Percentiles rank a stretch among this genome's conserved stretches.
Conservation (phyloP, 2,113 vertebrate genomes). For the Bujurquina vittata region DNA sequence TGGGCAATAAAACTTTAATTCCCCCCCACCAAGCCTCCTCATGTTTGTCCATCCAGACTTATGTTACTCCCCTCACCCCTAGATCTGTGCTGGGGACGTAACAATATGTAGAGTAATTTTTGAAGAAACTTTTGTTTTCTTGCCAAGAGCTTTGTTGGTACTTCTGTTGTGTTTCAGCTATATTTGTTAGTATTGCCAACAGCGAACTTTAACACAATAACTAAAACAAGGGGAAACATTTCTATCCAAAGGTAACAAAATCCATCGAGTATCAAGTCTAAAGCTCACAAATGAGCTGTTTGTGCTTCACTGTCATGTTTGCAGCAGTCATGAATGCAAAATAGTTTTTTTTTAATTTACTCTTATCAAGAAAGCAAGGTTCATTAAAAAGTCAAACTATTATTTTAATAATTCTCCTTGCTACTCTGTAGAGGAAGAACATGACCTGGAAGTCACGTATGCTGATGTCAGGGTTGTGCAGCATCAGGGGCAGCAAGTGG, state of each 20-base stretch:
- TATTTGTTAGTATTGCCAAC: not conserved
- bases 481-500: not conserved
- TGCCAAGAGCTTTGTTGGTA: not conserved
- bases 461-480: constrained; percentile 21
- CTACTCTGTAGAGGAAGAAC: not conserved
- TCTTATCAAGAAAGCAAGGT: not conserved
- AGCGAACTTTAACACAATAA: not conserved
- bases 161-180: not conserved
- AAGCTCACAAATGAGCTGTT: too few species aligned
- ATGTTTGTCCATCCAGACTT: too few species aligned
- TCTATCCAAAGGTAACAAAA: too few species aligned
- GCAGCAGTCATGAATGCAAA: too few species aligned
- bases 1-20: too few species aligned
- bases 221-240: not conserved
- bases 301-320: too few species aligned
- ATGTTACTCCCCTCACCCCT: too few species aligned
- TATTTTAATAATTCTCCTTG: rapidly evolving
- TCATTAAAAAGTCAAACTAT: not conserved
- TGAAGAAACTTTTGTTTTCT: not conserved
- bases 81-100: too few species aligned
- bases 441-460: constrained; percentile 49
- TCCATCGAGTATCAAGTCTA: too few species aligned
- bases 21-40: too few species aligned
- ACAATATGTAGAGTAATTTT: not conserved
- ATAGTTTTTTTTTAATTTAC: too few species aligned